These are phyloP conservation scores for Alloplasta piceator DNA, from an alignment of 2,888 invertebrate species.

Conservation along the genomic window DNA sequence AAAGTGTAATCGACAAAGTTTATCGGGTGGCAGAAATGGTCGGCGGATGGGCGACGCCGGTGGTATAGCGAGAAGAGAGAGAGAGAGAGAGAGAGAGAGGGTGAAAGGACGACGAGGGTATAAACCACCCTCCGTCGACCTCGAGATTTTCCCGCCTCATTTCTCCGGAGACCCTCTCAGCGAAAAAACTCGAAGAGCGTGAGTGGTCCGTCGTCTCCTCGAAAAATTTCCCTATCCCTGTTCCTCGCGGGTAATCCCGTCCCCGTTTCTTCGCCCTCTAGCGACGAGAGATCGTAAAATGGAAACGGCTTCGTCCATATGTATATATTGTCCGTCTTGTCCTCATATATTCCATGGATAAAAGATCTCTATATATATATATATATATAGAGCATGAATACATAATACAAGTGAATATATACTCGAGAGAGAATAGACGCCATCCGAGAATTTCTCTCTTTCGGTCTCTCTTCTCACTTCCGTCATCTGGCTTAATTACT, in stretches of 20 bases:
- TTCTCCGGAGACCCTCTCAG: slow-evolving; percentile 74
- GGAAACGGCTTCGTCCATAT: slow-evolving; percentile 66
- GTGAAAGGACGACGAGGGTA: slow-evolving; percentile 51
- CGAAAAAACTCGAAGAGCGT: slow-evolving; percentile 47
- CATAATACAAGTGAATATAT: neutral
- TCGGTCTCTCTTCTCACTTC: slow-evolving; percentile 14
- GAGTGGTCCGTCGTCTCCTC: slow-evolving; percentile 53
- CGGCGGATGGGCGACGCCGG: slow-evolving; percentile 64
- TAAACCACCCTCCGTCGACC: slow-evolving; percentile 62
- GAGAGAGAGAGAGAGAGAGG: slow-evolving; percentile 58
- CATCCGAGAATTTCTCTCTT: slow-evolving; percentile 26
- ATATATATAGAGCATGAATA: slow-evolving; percentile 2
- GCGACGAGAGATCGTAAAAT: slow-evolving; percentile 72
- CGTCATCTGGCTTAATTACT: slow-evolving; percentile 71
- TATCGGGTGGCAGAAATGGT: slow-evolving; percentile 76
- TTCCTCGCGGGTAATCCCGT: neutral
- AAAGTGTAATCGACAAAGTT: slow-evolving; percentile 82
- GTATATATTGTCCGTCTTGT: slow-evolving; percentile 2
- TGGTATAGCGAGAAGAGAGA: slow-evolving; percentile 29
- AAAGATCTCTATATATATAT: no score
- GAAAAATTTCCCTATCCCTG: slow-evolving; percentile 22
- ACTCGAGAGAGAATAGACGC: slow-evolving; percentile 30
- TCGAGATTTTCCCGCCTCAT: slow-evolving; percentile 75
- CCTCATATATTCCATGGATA: neutral
- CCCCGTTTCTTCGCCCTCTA: slow-evolving; percentile 46